phyloP scores from a whole-genome alignment of 2,888 invertebrate species.

The Orchestes rusci region DNA sequence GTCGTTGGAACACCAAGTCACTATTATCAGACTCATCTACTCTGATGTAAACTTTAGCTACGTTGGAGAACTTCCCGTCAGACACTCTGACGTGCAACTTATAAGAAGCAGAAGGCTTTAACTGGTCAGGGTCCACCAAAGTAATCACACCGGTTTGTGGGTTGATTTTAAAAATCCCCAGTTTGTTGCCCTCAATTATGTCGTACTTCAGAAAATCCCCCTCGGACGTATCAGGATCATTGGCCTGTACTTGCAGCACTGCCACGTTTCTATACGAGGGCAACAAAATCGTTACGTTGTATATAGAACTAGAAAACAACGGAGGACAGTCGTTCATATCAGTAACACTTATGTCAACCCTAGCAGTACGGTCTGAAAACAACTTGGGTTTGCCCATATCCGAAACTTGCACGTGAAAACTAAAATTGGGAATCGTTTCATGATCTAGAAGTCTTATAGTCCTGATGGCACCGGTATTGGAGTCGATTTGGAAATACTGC shows the following conservation, averaged over 20 bases:
- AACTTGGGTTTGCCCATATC: slow-evolving; percentile 79
- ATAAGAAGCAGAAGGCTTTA: slow-evolving; percentile 50
- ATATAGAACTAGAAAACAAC: slow-evolving; percentile 59
- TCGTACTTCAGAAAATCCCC: slow-evolving; percentile 57
- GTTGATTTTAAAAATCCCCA: slow-evolving; percentile 62
- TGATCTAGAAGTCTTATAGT: slow-evolving; percentile 71
- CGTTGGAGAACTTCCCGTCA: slow-evolving; percentile 75
- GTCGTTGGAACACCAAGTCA: slow-evolving; percentile 75
- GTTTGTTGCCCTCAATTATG: slow-evolving; percentile 74
- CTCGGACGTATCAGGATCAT: slow-evolving; percentile 62
- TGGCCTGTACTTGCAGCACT: slow-evolving; percentile 61
- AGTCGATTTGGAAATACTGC: slow-evolving; percentile 67
- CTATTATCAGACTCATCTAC: slow-evolving; percentile 64
- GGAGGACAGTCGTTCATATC: slow-evolving; percentile 93
- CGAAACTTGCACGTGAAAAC: slow-evolving; percentile 75
- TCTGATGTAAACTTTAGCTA: slow-evolving; percentile 61
- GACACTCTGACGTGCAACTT: slow-evolving; percentile 74
- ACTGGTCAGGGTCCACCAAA: slow-evolving; percentile 54
- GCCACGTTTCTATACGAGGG: slow-evolving; percentile 77
- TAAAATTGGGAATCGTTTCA: slow-evolving; percentile 61
- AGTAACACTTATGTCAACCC: slow-evolving; percentile 66
- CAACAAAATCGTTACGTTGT: slow-evolving; percentile 69
- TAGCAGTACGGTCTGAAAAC: slow-evolving; percentile 70
- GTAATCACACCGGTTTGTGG: slow-evolving; percentile 59
- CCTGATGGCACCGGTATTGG: slow-evolving; percentile 80